Base-by-base conservation (phyloP, 1,140 invertebrate species). In the Scaptomyza pallida region DNA sequence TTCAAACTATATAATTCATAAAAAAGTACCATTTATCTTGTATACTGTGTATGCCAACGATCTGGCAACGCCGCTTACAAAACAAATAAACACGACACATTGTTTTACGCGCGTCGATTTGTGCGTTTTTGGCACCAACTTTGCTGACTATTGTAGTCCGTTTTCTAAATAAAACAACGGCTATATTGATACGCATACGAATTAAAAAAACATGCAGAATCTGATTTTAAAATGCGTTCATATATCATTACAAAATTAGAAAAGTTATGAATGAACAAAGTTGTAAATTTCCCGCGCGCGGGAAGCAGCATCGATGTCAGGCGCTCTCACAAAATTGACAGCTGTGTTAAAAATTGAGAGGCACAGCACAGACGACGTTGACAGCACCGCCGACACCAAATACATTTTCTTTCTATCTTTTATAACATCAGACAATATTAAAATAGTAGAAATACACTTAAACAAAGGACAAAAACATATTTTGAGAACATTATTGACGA, bases 241-340 rank as follows among this genome's bases (percentile, higher is more conserved):
- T 78, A 88, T 83, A 90, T 90, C 51, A 21, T 52, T 55, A 6
- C 10, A 50, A 50, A 62, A 57, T 56, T 68, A 16, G 3, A 3
- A 2, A 55, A 72, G 72, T 68, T 74, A 89, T 71, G 40, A 75
- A 70, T 68, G 56, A 43, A 56, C 50, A 63, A 78, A 89, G 67
- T 78, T 74, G 30, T 4, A 13, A 48, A 73, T 90, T 90, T 90
- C 89, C 86, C 89, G 89, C 89, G 89, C 89, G 89, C 89, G 89
- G 89, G 89, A 89, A 90, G 40, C 50, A 44, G 67, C 50, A 72
- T 70, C 71, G 54, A 43, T 59, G 71, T 72, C 48, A 67, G 15
- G 41, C 72, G 78, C 64, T 60, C 71, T 33, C 41, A 4, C 21
- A 48, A 70, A 73, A 23, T 12, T 86, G 81, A 86, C 81, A 86